Percentiles rank a stretch among this genome's conserved stretches.
Evolutionary conservation across 2,888 invertebrate species (phyloP).

Genomic region (Pseudococcus viburni): DNA sequence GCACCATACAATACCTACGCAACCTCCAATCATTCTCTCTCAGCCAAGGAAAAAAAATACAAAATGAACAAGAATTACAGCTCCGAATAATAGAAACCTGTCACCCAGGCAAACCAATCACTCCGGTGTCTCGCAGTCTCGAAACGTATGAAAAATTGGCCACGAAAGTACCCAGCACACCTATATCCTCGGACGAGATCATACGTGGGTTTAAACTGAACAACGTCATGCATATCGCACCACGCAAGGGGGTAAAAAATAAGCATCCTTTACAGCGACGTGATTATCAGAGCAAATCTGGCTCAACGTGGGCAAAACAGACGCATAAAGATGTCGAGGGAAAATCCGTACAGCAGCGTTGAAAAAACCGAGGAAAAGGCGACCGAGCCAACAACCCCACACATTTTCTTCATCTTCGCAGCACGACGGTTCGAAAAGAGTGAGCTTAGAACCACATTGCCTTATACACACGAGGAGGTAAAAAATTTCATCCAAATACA

Average conservation of each 20-base stretch:
- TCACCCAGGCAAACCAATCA: not conserved
- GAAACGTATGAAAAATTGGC: not conserved
- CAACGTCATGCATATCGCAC: not conserved
- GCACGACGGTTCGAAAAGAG: not conserved
- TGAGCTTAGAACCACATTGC: not conserved
- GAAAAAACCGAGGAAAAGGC: not conserved
- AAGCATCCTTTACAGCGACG: not conserved
- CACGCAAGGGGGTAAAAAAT: not conserved
- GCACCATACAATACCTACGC: too few species aligned
- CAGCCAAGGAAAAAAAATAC: too few species aligned
- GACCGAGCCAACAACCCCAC: not conserved
- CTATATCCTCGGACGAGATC: not conserved
- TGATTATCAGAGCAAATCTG: conserved; percentile 46
- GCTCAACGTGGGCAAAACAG: not conserved
- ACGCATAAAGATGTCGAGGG: not conserved
- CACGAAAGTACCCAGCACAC: too few species aligned
- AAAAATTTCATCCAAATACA: conserved; percentile 1
- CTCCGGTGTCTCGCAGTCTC: not conserved
- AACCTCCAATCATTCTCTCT: too few species aligned
- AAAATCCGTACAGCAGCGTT: not conserved
- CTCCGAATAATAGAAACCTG: not conserved
- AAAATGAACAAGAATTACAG: too few species aligned
- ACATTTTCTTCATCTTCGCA: not conserved
- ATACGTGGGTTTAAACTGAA: not conserved
- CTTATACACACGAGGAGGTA: not conserved